Conservation (phyloP, 2,888 invertebrate genomes). For the Microchrysa polita region DNA sequence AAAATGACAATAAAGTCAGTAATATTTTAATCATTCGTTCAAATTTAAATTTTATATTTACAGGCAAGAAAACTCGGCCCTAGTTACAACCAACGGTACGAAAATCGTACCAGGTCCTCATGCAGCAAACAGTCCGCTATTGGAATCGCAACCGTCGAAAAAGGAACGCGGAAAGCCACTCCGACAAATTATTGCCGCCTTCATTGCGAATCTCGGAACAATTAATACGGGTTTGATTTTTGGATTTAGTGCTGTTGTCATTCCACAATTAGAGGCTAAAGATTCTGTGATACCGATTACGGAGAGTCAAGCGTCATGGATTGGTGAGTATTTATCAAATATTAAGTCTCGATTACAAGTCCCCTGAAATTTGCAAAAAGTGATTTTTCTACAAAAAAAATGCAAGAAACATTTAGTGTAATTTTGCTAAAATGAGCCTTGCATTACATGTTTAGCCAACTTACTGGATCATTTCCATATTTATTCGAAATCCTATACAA, state of each 20-base stretch:
- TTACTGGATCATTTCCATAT: too few species aligned
- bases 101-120: constrained; percentile 28
- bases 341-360: too few species aligned
- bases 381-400: too few species aligned
- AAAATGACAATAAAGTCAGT: too few species aligned
- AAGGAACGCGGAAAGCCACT: constrained; percentile 64
- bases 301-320: constrained; percentile 72
- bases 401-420: too few species aligned
- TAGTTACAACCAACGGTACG: constrained; percentile 34
- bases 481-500: too few species aligned
- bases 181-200: constrained; percentile 70
- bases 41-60: constrained; percentile 10
- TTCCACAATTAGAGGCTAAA: constrained; percentile 69
- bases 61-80: constrained; percentile 30
- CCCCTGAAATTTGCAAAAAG: too few species aligned
- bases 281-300: constrained; percentile 68
- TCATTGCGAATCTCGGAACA: constrained; percentile 74
- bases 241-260: constrained; percentile 74
- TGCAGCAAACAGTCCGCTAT: not conserved
- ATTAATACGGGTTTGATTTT: constrained; percentile 77
- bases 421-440: too few species aligned
- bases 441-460: too few species aligned
- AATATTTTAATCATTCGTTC: not conserved
- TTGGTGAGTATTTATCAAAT: constrained; percentile 71
- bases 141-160: constrained; percentile 35